Evolutionary conservation across 1,140 invertebrate genomes (phyloP).

Genomic region (Coelopa frigida): DNA sequence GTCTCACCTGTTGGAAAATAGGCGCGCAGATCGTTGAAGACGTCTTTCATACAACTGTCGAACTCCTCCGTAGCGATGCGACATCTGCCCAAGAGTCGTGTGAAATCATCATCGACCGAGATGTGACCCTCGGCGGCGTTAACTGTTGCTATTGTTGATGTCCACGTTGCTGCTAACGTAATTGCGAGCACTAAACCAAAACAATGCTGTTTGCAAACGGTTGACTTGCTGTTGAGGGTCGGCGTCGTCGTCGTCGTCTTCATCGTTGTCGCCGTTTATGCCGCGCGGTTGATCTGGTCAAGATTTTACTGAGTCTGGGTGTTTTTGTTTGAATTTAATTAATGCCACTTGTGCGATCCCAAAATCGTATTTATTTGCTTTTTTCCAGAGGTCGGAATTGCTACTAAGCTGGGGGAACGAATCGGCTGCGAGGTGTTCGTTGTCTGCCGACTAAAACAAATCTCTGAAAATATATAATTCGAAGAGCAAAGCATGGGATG

Average conservation of each 20-base stretch:
- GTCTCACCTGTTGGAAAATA: slow-evolving; percentile 63
- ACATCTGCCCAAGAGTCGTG: slow-evolving; percentile 51
- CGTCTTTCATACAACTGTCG: slow-evolving; percentile 64
- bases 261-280: not conserved
- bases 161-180: slow-evolving; percentile 1
- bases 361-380: too few relatives aligned
- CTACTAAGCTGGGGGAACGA: too few relatives aligned
- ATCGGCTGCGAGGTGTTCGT: too few relatives aligned
- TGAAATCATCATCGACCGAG: slow-evolving; percentile 31
- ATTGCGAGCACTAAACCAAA: too few relatives aligned
- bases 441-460: too few relatives aligned
- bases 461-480: too few relatives aligned
- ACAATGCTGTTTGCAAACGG: too few relatives aligned
- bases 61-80: slow-evolving; percentile 53
- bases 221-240: too few relatives aligned
- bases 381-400: too few relatives aligned
- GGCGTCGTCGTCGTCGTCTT: not conserved
- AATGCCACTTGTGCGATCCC: too few relatives aligned
- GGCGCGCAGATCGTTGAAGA: slow-evolving; percentile 61
- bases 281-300: not conserved
- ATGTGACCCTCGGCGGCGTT: slow-evolving; percentile 11
- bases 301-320: not conserved
- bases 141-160: not conserved
- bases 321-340: too few relatives aligned
- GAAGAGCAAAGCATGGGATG: too few relatives aligned